These are phyloP conservation scores for Flabesymbios commensalis DNA, from an alignment of 2,888 invertebrate genomes.

Conservation along the genomic window DNA sequence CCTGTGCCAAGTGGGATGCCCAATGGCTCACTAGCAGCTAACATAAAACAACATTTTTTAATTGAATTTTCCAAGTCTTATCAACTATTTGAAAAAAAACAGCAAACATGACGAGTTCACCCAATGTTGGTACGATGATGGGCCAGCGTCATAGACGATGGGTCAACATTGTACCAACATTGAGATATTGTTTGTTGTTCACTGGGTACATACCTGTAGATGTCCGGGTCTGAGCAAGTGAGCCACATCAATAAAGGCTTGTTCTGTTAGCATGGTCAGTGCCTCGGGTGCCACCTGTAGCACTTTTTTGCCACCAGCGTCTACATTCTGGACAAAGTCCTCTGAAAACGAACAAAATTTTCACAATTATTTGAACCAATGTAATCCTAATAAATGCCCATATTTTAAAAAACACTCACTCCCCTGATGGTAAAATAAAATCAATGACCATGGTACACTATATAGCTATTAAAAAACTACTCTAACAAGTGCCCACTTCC, in stretches of 20 bases:
- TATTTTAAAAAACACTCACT: too few relatives aligned
- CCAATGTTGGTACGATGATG: too few relatives aligned
- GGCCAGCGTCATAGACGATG: too few relatives aligned
- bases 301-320: conserved; percentile 53
- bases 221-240: conserved; percentile 60
- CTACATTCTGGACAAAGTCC: conserved; percentile 57
- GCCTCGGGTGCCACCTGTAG: conserved; percentile 55
- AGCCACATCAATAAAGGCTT: conserved; percentile 60
- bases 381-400: background rate
- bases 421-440: background rate
- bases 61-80: too few relatives aligned
- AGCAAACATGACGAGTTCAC: too few relatives aligned
- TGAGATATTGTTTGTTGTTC: too few relatives aligned
- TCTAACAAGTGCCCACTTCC: background rate
- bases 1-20: too few relatives aligned
- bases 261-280: conserved; percentile 56
- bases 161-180: too few relatives aligned
- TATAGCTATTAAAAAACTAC: too few relatives aligned
- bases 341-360: conserved; percentile 38
- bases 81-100: too few relatives aligned
- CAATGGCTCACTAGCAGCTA: too few relatives aligned
- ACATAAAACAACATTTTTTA: too few relatives aligned
- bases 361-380: background rate
- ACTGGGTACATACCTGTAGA: conserved; percentile 59
- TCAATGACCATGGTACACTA: background rate